phyloP scores from a whole-genome alignment of 2,113 vertebrate species.

The Thamnophis sirtalis region DNA sequence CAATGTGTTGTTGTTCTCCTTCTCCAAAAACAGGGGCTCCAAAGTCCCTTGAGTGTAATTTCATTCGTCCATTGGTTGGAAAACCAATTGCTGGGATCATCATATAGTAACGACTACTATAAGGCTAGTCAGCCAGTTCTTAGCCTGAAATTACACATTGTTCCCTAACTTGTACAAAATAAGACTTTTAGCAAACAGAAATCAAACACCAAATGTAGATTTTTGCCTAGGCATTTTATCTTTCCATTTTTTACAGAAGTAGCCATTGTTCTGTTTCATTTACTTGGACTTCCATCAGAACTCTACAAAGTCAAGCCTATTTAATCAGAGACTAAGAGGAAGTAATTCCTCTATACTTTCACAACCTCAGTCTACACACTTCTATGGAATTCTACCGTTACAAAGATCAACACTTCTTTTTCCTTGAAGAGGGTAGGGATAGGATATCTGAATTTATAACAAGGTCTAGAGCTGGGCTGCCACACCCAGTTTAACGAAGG shows the following conservation, averaged over 20 bases:
- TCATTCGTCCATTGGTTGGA: neutral
- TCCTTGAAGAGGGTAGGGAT: neutral
- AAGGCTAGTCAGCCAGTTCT: neutral
- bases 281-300: neutral
- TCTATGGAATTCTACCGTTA: neutral
- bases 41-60: neutral
- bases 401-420: neutral
- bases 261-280: neutral
- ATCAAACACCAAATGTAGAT: neutral
- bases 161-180: neutral
- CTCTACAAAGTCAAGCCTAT: neutral
- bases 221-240: neutral
- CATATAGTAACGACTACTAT: neutral
- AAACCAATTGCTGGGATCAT: neutral
- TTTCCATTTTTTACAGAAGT: neutral
- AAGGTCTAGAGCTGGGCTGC: neutral
- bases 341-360: neutral
- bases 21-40: neutral
- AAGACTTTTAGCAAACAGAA: neutral
- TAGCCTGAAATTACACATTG: neutral
- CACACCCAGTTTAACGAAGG: too few species aligned
- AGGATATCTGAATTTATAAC: neutral
- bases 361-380: neutral
- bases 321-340: neutral
- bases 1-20: neutral